Conservation (phyloP, 2,797 vertebrate genomes). For the Macroramphosus scolopax region DNA sequence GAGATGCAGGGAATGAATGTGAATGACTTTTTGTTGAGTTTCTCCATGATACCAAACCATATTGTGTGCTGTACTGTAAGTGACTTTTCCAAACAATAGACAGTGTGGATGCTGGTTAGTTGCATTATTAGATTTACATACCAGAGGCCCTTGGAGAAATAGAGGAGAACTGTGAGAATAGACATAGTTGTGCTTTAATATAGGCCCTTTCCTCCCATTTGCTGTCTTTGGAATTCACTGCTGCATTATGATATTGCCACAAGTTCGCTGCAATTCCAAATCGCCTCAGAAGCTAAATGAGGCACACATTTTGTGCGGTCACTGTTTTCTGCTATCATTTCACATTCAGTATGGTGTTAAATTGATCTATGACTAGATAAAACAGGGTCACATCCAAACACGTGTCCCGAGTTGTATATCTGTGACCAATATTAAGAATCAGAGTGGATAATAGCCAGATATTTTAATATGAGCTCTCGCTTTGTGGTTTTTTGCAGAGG, state of each 20-base stretch:
- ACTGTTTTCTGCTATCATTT: background rate
- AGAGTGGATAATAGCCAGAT: conserved; percentile 1
- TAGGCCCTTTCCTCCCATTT: conserved; percentile 26
- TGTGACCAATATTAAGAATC: background rate
- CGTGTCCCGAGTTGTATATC: background rate
- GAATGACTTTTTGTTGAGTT: conserved; percentile 13
- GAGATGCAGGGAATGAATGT: conserved; percentile 12
- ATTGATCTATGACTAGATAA: conserved; percentile 3
- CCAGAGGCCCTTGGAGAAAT: conserved; percentile 55
- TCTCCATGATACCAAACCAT: conserved; percentile 24
- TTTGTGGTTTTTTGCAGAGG: background rate
- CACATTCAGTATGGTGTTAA: conserved; percentile 3
- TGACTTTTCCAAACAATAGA: conserved; percentile 51
- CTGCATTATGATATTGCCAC: conserved; percentile 29
- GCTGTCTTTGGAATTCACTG: conserved; percentile 31
- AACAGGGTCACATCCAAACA: conserved; percentile 7
- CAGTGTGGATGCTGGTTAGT: conserved; percentile 44
- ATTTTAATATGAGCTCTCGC: background rate
- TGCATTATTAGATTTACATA: conserved; percentile 70
- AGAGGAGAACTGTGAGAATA: conserved; percentile 43
- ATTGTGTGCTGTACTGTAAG: conserved; percentile 47
- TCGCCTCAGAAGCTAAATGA: conserved; percentile 10
- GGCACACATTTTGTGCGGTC: background rate
- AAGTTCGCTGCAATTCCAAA: conserved; percentile 21
- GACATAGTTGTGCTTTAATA: conserved; percentile 57